Conservation (phyloP, 2,113 vertebrate genomes). For the Rostratula benghalensis region DNA sequence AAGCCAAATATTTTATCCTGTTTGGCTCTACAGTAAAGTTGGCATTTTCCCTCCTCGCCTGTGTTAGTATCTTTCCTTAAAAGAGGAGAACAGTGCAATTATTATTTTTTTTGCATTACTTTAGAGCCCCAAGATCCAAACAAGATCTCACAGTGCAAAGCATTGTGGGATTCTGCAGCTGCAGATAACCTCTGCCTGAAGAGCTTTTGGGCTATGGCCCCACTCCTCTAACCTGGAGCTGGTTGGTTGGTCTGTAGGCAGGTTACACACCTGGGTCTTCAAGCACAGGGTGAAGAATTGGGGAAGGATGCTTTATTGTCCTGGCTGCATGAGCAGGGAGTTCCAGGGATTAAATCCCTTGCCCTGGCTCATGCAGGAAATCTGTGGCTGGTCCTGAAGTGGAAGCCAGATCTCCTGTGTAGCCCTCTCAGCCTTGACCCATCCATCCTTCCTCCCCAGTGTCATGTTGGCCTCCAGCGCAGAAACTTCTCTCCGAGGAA, state of each 20-base stretch:
- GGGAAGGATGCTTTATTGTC: background rate
- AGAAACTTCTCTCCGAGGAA: conserved; percentile 52
- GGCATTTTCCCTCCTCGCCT: background rate
- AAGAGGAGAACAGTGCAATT: background rate
- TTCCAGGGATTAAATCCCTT: background rate
- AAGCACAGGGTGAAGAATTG: background rate
- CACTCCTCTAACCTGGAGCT: background rate
- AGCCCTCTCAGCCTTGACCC: background rate
- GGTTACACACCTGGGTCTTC: background rate
- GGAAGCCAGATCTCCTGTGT: conserved; percentile 4
- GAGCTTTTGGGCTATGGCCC: conserved; percentile 12
- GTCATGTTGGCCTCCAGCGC: conserved; percentile 46
- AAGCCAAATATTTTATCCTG: background rate
- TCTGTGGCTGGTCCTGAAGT: background rate
- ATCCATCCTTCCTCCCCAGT: background rate
- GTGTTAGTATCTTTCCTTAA: background rate
- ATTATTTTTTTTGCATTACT: background rate
- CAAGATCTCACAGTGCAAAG: background rate
- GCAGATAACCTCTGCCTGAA: background rate
- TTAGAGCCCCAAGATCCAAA: background rate
- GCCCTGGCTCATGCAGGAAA: background rate
- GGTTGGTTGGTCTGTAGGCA: background rate
- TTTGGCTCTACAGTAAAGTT: background rate
- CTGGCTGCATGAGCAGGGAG: background rate
- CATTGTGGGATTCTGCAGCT: background rate